phyloP scores from a whole-genome alignment of 2,888 invertebrate species.

The Drosophila putrida region DNA sequence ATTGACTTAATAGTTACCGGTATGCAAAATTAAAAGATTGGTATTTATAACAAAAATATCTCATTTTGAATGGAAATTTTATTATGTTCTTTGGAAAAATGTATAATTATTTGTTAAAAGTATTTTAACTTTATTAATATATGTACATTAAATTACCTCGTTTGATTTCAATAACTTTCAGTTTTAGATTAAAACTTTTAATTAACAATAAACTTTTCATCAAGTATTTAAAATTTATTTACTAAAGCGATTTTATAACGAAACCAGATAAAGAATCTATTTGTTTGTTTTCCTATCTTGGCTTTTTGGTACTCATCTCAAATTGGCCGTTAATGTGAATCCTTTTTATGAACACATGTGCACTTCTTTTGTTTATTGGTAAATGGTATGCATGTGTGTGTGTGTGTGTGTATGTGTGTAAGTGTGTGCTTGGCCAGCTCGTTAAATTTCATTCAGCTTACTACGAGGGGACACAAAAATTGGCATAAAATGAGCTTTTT shows the following conservation, averaged over 20 bases:
- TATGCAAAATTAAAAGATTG: too few species aligned
- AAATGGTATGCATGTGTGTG: slow-evolving; percentile 18
- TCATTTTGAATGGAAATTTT: too few species aligned
- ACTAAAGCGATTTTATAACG: background rate
- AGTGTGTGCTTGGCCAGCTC: slow-evolving; percentile 37
- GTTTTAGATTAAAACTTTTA: too few species aligned
- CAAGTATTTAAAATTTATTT: background rate
- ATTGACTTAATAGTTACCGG: too few species aligned
- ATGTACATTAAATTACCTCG: background rate
- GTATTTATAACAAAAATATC: too few species aligned
- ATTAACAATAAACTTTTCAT: too few species aligned
- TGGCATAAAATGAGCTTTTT: slow-evolving; percentile 77
- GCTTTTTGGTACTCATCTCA: slow-evolving; percentile 9
- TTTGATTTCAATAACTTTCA: too few species aligned
- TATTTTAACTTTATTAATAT: background rate
- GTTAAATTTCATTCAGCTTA: slow-evolving; percentile 68
- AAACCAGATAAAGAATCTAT: background rate
- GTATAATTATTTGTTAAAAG: too few species aligned
- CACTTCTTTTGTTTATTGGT: slow-evolving; percentile 34
- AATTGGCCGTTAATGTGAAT: slow-evolving; percentile 62
- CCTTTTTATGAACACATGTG: slow-evolving; percentile 45
- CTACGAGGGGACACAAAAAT: slow-evolving; percentile 58
- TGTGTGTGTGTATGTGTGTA: slow-evolving; percentile 2
- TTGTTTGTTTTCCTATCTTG: slow-evolving; percentile 1
- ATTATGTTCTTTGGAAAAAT: too few species aligned